Base-by-base conservation (phyloP, 1,140 invertebrate genomes). In the Bombus waltoni region DNA sequence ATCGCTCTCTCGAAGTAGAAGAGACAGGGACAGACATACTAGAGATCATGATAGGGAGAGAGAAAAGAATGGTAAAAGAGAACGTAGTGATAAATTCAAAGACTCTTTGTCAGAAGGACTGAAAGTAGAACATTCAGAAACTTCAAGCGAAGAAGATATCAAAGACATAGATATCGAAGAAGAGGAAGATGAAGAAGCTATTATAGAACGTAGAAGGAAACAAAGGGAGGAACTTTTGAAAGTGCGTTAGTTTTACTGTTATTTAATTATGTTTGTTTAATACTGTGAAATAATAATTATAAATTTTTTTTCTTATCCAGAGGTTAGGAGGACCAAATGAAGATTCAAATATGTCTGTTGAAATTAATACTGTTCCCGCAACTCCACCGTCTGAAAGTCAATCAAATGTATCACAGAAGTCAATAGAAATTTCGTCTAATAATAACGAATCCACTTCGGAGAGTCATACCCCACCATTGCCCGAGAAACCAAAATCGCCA, bases 121-220 rank as follows among this genome's bases (percentile, higher is more conserved):
- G 76, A 96, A 97, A 83, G 94, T 96, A 38, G 96, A 97, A 62
- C 95, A 95, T 75, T 96, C 96, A 32, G 97, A 96, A 42, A 96
- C 94, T 86, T 97, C 95, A 85, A 95, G 92, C 35, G 96, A 97
- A 92, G 96, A 97, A 82, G 97, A 98, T 84, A 97, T 98, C 74
- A 95, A 95, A 65, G 97, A 98, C 86, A 97, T 97, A 79, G 97
- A 97, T 86, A 95, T 96, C 42, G 97, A 98, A 71, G 98, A 99
- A 86, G 98, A 99, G 87, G 98, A 99, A 94, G 98, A 99, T 94
- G 98, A 99, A 93, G 98, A 99, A 94, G 97, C 97, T 85, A 98
- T 99, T 91, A 99, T 99, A 94, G 98, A 99, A 93, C 97, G 97
- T 92, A 96, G 98, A 90, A 96, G 99, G 86, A 98, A 98, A 94